Conservation (phyloP, 2,113 vertebrate genomes). For the Lathamus discolor region DNA sequence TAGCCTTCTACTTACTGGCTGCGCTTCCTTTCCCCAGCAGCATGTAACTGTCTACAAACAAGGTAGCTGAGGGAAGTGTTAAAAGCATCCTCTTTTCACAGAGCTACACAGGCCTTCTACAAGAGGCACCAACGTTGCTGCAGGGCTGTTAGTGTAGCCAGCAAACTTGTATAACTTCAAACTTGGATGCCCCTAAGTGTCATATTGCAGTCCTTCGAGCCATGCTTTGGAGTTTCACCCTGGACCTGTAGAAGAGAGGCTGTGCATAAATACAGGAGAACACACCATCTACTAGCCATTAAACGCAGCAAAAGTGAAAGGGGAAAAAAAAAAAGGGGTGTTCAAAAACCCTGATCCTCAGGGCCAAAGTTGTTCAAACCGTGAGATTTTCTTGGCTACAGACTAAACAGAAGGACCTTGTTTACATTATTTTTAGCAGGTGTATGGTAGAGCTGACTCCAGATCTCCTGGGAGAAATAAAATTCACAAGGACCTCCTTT, state of each 20-base stretch:
- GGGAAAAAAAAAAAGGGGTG: not conserved
- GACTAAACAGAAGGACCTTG: not conserved
- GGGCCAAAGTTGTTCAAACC: not conserved
- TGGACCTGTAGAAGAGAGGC: not conserved
- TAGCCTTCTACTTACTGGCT: not conserved
- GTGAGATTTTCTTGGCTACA: not conserved
- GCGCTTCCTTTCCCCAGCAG: not conserved
- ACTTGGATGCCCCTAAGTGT: not conserved
- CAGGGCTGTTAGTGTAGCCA: not conserved
- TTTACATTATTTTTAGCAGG: slow-evolving; percentile 32
- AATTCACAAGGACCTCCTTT: not conserved
- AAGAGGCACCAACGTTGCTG: not conserved
- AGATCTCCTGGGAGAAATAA: not conserved
- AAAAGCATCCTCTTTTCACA: not conserved
- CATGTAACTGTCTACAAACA: not conserved
- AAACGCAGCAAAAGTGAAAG: not conserved
- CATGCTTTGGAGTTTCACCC: not conserved
- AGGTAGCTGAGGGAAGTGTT: not conserved
- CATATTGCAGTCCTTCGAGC: not conserved
- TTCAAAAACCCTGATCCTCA: not conserved
- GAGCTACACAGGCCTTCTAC: not conserved
- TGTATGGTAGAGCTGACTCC: not conserved
- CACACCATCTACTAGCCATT: not conserved
- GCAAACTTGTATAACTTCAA: not conserved
- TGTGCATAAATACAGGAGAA: not conserved